A percentile compares a stretch with the other conserved stretches of the same genome.
Conservation (phyloP, 2,797 vertebrate genomes). For the Chaenodraco wilsoni region DNA sequence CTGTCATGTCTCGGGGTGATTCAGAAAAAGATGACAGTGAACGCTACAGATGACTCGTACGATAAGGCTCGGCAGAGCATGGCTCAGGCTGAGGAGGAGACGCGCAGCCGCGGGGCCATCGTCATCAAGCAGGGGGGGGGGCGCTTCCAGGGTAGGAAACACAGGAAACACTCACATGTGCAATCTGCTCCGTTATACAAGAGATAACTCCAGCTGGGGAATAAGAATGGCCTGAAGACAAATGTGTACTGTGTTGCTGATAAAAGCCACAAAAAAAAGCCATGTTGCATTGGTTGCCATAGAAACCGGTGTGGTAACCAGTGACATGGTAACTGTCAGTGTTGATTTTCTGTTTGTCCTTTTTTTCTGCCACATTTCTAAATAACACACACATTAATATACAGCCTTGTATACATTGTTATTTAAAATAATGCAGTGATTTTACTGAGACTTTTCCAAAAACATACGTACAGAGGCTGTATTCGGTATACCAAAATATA, state of each 20-base stretch:
- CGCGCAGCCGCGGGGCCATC: slow-evolving; percentile 89
- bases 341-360: slow-evolving; percentile 20
- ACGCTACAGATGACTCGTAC: slow-evolving; percentile 94
- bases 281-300: slow-evolving; percentile 60
- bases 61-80: slow-evolving; percentile 93
- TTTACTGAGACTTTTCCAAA: not conserved
- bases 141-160: slow-evolving; percentile 84
- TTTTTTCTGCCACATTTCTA: slow-evolving; percentile 5
- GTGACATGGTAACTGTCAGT: slow-evolving; percentile 37
- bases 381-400: not conserved
- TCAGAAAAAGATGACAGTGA: slow-evolving; percentile 94
- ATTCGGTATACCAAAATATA: slow-evolving; percentile 3
- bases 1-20: slow-evolving; percentile 83
- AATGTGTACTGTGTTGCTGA: slow-evolving; percentile 48
- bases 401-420: not conserved
- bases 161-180: not conserved
- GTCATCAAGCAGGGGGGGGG: slow-evolving; percentile 93
- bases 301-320: slow-evolving; percentile 55
- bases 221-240: slow-evolving; percentile 51
- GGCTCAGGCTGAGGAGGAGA: slow-evolving; percentile 93
- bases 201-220: slow-evolving; percentile 26
- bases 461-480: not conserved
- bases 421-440: not conserved
- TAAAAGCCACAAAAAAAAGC: slow-evolving; percentile 25
- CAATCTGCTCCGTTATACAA: slow-evolving; percentile 39